A percentile compares a stretch with the other conserved stretches of the same genome.
Evolutionary conservation across 2,888 invertebrate genomes (phyloP).

Genomic region (Loripinus fragilis): DNA sequence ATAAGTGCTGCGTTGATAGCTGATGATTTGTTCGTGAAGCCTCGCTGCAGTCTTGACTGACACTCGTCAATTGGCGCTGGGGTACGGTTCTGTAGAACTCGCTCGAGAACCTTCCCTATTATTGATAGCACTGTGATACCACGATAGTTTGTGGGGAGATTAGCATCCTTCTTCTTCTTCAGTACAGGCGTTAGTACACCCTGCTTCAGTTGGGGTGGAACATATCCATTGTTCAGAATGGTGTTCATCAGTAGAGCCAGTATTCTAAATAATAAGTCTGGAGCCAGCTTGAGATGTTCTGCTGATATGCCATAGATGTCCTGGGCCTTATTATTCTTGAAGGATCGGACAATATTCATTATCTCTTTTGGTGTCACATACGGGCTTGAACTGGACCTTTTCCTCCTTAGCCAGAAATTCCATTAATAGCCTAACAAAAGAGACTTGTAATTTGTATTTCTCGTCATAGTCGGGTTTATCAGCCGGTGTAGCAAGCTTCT

Average conservation of each 20-base stretch:
- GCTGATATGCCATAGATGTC: neutral
- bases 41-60: too few relatives aligned
- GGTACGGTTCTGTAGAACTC: too few relatives aligned
- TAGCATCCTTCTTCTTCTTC: constrained; percentile 3
- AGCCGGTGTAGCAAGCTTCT: neutral
- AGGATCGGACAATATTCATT: neutral
- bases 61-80: too few relatives aligned
- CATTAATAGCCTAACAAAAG: neutral
- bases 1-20: too few relatives aligned
- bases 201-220: neutral
- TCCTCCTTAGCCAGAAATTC: neutral
- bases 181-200: neutral
- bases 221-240: neutral
- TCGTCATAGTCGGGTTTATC: neutral
- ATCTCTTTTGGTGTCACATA: neutral
- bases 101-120: too few relatives aligned
- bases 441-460: neutral
- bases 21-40: too few relatives aligned
- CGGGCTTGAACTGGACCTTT: neutral
- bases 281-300: neutral
- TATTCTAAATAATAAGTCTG: neutral
- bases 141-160: constrained; percentile 4
- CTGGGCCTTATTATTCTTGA: constrained; percentile 5
- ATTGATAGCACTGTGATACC: too few relatives aligned
- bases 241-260: neutral